Base-by-base conservation (phyloP, 1,140 invertebrate genomes). In the Drosophila busckii region DNA sequence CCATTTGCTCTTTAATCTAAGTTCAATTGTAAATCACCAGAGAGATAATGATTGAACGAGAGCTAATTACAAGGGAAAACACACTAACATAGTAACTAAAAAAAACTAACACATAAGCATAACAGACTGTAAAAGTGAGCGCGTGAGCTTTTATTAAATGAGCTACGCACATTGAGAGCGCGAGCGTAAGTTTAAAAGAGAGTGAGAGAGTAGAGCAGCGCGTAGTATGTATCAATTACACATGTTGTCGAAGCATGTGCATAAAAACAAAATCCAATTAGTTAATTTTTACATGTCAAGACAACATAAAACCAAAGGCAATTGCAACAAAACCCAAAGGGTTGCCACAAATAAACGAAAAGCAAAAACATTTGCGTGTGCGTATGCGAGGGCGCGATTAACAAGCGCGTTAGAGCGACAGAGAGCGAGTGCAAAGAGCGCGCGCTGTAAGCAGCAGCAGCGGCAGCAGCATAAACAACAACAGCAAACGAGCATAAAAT, bases 311-410 rank as follows among this genome's bases (percentile, higher is more conserved):
- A 80, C 55, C 46, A 37, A 22, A 65, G 61, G 66, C 34, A 65
- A 61, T 65, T 82, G 48, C 53, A 73, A 69, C 64, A 78, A 73
- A 60, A 73, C 66, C 45, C 45, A 60, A 64, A 53, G 69, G 68
- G 49, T 60, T 65, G 62, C 50, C 64, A 49, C 73, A 65, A 73
- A 73, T 68, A 68, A 82, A 65, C 61, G 69, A 67, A 48, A 67
- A 60, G 49, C 66, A 66, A 66, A 66, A 76, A 76, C 71, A 76
- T 78, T 76, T 78, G 71, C 67, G 54, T 29, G 20, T 46, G 23
- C 22, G 25, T 42, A 59, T 28, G 42, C 13, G 35, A 44, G 25
- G 28, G 61, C 52, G 48, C 26, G 32, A 41, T 50, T 23, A 49
- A 45, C 55, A 50, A 59, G 62, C 26, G 26, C 29, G 28, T 34